These are phyloP conservation scores for Delia radicum DNA, from an alignment of 1,140 invertebrate genomes.

Conservation along the genomic window DNA sequence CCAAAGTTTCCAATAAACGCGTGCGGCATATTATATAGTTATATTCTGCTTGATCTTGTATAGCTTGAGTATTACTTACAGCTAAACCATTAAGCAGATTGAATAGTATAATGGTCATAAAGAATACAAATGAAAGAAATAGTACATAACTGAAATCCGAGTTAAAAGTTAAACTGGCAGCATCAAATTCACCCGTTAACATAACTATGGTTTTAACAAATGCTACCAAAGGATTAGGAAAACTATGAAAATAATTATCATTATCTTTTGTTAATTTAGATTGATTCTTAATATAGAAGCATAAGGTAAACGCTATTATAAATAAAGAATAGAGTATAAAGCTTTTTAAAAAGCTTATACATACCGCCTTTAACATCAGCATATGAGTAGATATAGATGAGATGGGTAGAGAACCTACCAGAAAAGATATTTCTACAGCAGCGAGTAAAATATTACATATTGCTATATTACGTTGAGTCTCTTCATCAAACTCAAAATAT, in stretches of 20 bases:
- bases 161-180: constrained; percentile 70
- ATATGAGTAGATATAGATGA: constrained; percentile 70
- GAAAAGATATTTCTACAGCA: constrained; percentile 70
- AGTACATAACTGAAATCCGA: constrained; percentile 67
- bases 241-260: constrained; percentile 59
- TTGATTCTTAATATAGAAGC: constrained; percentile 66
- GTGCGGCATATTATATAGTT: constrained; percentile 69
- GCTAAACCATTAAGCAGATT: constrained; percentile 80
- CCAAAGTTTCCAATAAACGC: too few relatives aligned
- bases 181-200: constrained; percentile 82
- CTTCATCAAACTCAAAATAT: constrained; percentile 56
- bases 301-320: constrained; percentile 76
- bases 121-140: constrained; percentile 76
- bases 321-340: constrained; percentile 76
- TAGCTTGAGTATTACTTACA: constrained; percentile 75
- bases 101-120: constrained; percentile 77
- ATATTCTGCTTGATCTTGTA: constrained; percentile 73
- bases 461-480: constrained; percentile 60
- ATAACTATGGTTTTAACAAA: constrained; percentile 80
- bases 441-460: constrained; percentile 72
- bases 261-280: constrained; percentile 35
- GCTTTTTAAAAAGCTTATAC: constrained; percentile 76
- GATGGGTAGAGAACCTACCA: constrained; percentile 74
- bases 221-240: constrained; percentile 65
- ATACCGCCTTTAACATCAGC: constrained; percentile 76